These are phyloP conservation scores for Lepus americanus DNA, from an alignment of 2,113 vertebrate species.

Conservation along the genomic window DNA sequence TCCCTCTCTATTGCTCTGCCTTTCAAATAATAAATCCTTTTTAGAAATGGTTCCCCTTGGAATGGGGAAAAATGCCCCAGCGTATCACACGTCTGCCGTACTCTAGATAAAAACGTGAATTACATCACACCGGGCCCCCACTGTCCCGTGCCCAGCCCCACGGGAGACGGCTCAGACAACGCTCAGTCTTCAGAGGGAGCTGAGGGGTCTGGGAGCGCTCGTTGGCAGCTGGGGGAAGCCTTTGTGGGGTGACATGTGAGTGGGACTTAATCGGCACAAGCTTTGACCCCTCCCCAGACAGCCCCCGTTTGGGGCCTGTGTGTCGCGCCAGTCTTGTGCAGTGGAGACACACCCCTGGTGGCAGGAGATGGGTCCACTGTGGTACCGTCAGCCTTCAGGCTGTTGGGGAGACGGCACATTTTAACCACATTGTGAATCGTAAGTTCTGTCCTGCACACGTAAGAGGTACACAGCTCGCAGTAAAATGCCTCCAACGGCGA, in stretches of 20 bases:
- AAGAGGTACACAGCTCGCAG: constrained; percentile 6
- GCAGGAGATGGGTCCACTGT: rapidly evolving
- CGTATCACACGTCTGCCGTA: background rate
- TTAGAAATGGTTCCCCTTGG: background rate
- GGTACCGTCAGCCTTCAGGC: background rate
- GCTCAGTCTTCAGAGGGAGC: background rate
- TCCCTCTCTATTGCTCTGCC: no score
- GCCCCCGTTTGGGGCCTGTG: rapidly evolving
- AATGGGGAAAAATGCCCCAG: no score
- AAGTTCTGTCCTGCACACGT: constrained; percentile 49
- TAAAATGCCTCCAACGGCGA: constrained; percentile 36
- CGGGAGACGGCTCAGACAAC: background rate
- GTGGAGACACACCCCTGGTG: rapidly evolving
- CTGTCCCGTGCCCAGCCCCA: no score
- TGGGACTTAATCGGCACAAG: rapidly evolving
- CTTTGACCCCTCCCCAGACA: rapidly evolving
- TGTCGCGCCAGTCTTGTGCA: rapidly evolving
- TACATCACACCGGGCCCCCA: background rate
- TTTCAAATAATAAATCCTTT: no score
- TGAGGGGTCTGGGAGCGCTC: no score
- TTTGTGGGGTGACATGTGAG: background rate
- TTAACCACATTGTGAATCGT: background rate
- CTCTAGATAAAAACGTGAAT: rapidly evolving
- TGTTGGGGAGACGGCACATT: background rate
- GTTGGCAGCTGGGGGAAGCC: rapidly evolving